A percentile compares a stretch with the other conserved stretches of the same genome.
Evolutionary conservation across 2,888 invertebrate species (phyloP).

Genomic region (Drosophila lacicola): DNA sequence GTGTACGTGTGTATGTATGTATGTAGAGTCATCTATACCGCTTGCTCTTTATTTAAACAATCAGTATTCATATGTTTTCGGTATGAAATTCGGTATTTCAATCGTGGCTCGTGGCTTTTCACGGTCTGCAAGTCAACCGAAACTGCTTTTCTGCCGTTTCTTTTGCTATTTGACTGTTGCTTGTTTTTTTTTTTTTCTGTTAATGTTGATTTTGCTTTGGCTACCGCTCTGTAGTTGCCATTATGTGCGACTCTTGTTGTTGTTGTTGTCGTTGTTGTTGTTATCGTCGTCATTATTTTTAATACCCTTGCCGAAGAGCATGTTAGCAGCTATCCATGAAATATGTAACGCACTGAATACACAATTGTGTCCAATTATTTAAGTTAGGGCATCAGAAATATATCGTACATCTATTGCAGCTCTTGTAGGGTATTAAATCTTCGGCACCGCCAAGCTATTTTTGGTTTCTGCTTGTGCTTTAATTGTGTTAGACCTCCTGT

Average conservation of each 20-base stretch:
- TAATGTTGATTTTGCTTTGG: constrained; percentile 46
- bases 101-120: constrained; percentile 85
- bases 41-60: constrained; percentile 70
- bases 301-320: constrained; percentile 4
- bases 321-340: not conserved
- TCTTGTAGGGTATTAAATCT: too few species aligned
- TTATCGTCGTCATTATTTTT: constrained; percentile 31
- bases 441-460: too few species aligned
- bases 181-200: constrained; percentile 50
- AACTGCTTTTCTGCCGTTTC: constrained; percentile 79
- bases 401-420: too few species aligned
- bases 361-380: too few species aligned
- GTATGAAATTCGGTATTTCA: constrained; percentile 82
- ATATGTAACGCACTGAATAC: not conserved
- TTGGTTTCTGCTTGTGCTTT: too few species aligned
- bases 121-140: constrained; percentile 84
- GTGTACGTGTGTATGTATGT: constrained; percentile 17
- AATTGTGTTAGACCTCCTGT: too few species aligned
- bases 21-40: constrained; percentile 43
- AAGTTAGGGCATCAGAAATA: too few species aligned
- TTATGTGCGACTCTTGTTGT: constrained; percentile 36
- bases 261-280: constrained; percentile 20
- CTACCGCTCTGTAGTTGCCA: constrained; percentile 31
- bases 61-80: constrained; percentile 79
- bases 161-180: constrained; percentile 74